Evolutionary conservation across 2,113 vertebrate genomes (phyloP).

Genomic region (Channa argus): DNA sequence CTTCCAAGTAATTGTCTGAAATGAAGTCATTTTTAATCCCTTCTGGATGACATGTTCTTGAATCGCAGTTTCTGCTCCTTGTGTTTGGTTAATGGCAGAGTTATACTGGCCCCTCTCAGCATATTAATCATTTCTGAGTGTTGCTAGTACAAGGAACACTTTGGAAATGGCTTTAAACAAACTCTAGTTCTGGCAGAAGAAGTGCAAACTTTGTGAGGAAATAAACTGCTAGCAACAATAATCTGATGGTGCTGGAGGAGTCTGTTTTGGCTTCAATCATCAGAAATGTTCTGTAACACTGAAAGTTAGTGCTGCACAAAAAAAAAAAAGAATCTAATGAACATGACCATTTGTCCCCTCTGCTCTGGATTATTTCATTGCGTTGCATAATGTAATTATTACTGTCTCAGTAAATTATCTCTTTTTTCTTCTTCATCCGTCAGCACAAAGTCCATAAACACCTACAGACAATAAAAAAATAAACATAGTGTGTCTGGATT

Average conservation of each 20-base stretch:
- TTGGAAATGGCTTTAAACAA: slow-evolving; percentile 59
- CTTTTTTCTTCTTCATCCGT: not conserved
- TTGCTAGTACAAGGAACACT: slow-evolving; percentile 63
- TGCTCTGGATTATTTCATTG: not conserved
- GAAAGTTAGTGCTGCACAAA: slow-evolving; percentile 19
- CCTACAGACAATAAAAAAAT: not conserved
- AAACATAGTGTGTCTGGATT: not conserved
- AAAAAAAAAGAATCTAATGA: slow-evolving; percentile 11
- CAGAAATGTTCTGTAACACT: slow-evolving; percentile 48
- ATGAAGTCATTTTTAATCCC: slow-evolving; percentile 62
- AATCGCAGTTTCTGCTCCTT: slow-evolving; percentile 61
- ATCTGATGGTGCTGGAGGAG: slow-evolving; percentile 49
- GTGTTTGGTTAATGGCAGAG: slow-evolving; percentile 51
- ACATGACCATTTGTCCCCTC: not conserved
- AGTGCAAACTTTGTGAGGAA: slow-evolving; percentile 48
- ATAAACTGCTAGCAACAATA: slow-evolving; percentile 64
- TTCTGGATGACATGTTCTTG: slow-evolving; percentile 63
- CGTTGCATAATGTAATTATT: not conserved
- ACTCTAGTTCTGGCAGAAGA: slow-evolving; percentile 62
- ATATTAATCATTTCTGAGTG: slow-evolving; percentile 75
- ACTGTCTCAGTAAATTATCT: not conserved
- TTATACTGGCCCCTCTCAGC: slow-evolving; percentile 37
- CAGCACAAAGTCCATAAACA: not conserved
- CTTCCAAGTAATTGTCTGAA: slow-evolving; percentile 41
- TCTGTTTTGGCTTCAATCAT: slow-evolving; percentile 44